These are phyloP conservation scores for Mercenaria mercenaria DNA, from an alignment of 1,140 invertebrate genomes.

Conservation along the genomic window DNA sequence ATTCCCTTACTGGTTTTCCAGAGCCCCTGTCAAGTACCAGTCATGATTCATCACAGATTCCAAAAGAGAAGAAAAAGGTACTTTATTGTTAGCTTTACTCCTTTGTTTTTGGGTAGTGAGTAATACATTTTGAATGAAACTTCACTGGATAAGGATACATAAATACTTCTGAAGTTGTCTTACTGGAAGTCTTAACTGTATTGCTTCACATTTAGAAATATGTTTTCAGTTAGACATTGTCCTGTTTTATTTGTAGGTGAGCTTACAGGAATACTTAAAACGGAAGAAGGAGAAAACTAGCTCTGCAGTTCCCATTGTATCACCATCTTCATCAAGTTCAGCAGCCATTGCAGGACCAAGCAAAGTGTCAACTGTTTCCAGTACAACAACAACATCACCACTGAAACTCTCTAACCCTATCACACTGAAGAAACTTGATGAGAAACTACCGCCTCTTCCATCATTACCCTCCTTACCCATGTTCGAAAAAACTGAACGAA, in stretches of 20 bases:
- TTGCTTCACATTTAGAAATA: no score
- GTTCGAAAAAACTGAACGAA: slow-evolving; percentile 60
- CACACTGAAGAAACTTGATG: slow-evolving; percentile 43
- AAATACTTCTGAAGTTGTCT: no score
- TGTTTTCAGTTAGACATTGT: no score
- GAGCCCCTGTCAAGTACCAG: slow-evolving; percentile 30
- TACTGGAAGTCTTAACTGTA: no score
- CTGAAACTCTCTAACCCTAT: slow-evolving; percentile 55
- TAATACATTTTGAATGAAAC: no score
- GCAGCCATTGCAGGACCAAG: slow-evolving; percentile 3
- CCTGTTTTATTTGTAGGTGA: slow-evolving; percentile 42
- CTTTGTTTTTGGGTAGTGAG: no score
- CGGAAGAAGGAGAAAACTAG: slow-evolving; percentile 56
- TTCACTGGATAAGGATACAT: no score
- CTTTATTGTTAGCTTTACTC: not conserved
- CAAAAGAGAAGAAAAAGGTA: slow-evolving; percentile 61
- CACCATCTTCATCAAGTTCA: not conserved
- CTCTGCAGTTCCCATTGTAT: not conserved
- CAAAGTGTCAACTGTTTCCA: slow-evolving; percentile 24
- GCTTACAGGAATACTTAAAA: slow-evolving; percentile 60
- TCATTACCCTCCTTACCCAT: slow-evolving; percentile 54
- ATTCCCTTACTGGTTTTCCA: slow-evolving; percentile 40
- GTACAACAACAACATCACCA: slow-evolving; percentile 50
- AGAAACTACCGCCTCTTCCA: slow-evolving; percentile 54
- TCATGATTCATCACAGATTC: not conserved